phyloP scores from a whole-genome alignment of 2,113 vertebrate species.

The Pollimyrus isidori region DNA sequence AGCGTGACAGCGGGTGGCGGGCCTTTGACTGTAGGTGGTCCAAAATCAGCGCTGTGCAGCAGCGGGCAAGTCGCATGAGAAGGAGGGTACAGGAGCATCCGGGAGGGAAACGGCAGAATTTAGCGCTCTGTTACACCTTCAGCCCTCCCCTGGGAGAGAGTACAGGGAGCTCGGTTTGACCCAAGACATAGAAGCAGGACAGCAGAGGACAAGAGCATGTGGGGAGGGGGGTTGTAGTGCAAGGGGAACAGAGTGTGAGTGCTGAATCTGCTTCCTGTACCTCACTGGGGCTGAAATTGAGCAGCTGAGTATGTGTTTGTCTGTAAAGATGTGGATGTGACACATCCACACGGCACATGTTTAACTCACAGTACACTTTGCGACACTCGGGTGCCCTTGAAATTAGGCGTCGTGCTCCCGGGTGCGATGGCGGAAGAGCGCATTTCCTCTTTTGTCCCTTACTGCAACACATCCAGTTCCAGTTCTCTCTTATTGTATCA shows the following conservation, averaged over 20 bases:
- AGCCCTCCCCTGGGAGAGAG: conserved; percentile 11
- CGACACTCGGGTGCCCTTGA: background rate
- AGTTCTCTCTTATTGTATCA: background rate
- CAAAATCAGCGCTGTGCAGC: background rate
- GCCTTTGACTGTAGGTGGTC: background rate
- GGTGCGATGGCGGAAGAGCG: background rate
- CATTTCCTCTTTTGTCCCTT: background rate
- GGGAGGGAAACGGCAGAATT: conserved; percentile 22
- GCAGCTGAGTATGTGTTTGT: conserved; percentile 15
- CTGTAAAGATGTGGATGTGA: background rate
- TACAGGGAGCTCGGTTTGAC: conserved; percentile 16
- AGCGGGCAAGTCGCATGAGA: conserved; percentile 28
- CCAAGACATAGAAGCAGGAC: conserved; percentile 11
- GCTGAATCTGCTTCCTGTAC: background rate
- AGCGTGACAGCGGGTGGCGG: background rate
- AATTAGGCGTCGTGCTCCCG: background rate
- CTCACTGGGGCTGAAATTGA: background rate
- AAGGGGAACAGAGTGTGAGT: background rate
- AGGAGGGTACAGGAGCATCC: conserved; percentile 26
- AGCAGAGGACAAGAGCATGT: conserved; percentile 34
- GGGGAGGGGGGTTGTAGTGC: conserved; percentile 4
- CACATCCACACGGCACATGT: background rate
- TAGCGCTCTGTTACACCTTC: conserved; percentile 34
- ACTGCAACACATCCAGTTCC: background rate
- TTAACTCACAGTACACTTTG: background rate